phyloP scores from a whole-genome alignment of 2,113 vertebrate genomes.

The Oncorhynchus masou region DNA sequence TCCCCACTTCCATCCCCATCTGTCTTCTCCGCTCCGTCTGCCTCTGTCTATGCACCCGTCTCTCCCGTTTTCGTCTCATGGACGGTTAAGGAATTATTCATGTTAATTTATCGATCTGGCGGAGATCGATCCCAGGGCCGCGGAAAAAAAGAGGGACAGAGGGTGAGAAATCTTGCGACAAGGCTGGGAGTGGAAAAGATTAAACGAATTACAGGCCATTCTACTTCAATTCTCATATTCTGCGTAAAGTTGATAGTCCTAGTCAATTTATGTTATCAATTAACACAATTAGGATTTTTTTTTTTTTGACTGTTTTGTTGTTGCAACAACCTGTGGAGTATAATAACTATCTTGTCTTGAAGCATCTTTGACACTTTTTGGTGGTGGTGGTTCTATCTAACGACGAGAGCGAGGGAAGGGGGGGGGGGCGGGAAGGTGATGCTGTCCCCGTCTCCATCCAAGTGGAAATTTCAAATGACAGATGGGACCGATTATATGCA shows the following conservation, averaged over 20 bases:
- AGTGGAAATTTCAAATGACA: slow-evolving; percentile 59
- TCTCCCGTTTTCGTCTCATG: slow-evolving; percentile 79
- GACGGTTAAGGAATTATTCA: slow-evolving; percentile 82
- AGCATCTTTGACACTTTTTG: neutral
- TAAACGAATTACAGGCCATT: too few relatives aligned
- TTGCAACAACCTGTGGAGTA: slow-evolving; percentile 15
- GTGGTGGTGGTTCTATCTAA: neutral
- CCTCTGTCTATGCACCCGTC: slow-evolving; percentile 77
- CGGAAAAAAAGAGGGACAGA: slow-evolving; percentile 72
- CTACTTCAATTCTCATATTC: too few relatives aligned
- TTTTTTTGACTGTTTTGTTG: neutral
- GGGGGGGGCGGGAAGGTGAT: slow-evolving; percentile 4
- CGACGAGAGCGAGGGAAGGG: neutral
- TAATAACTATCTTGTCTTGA: neutral
- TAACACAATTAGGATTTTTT: neutral
- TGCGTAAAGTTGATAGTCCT: too few relatives aligned
- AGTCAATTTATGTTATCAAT: neutral
- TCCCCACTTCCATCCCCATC: slow-evolving; percentile 46
- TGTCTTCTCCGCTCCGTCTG: slow-evolving; percentile 71
- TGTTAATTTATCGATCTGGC: slow-evolving; percentile 82
- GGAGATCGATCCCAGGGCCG: slow-evolving; percentile 82
- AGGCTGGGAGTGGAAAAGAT: too few relatives aligned
- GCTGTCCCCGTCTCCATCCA: slow-evolving; percentile 36
- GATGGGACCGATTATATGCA: slow-evolving; percentile 38
- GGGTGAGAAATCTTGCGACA: slow-evolving; percentile 28